phyloP scores from a whole-genome alignment of 2,888 invertebrate species.

The Pimpla rufipes region DNA sequence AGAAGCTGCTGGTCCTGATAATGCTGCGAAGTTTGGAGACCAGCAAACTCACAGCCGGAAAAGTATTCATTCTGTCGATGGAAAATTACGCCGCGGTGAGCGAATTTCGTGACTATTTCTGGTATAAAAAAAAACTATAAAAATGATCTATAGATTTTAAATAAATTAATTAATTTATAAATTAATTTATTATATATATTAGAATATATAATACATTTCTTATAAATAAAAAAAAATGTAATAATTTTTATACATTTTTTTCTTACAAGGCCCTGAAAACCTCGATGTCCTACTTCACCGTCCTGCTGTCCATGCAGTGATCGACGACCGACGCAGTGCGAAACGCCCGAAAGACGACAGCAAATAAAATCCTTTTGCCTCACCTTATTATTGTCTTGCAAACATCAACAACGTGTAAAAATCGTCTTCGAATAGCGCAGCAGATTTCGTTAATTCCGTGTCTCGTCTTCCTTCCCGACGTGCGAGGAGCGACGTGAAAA shows the following conservation, averaged over 20 bases:
- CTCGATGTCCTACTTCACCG: slow-evolving; percentile 56
- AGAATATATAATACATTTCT: neutral
- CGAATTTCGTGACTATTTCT: neutral
- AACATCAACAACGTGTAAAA: neutral
- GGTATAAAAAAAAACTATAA: neutral
- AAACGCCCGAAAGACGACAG: neutral
- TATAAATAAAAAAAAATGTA: neutral
- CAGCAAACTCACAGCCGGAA: slow-evolving; percentile 49
- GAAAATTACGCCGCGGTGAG: slow-evolving; percentile 58
- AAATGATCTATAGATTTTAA: no score
- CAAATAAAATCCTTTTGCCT: neutral
- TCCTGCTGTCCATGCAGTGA: slow-evolving; percentile 49
- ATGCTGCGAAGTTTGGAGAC: slow-evolving; percentile 57
- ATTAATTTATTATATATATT: no score
- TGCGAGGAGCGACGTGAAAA: no score
- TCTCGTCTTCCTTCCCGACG: no score
- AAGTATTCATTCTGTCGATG: slow-evolving; percentile 43
- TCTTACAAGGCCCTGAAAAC: slow-evolving; percentile 45
- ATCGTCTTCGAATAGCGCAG: no score
- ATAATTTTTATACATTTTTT: neutral
- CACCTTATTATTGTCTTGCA: neutral
- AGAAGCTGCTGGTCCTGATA: slow-evolving; percentile 41
- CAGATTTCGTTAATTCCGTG: no score
- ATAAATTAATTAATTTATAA: no score
- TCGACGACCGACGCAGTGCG: neutral